These are phyloP conservation scores for Piprites chloris DNA, from an alignment of 2,113 vertebrate genomes.

Conservation along the genomic window DNA sequence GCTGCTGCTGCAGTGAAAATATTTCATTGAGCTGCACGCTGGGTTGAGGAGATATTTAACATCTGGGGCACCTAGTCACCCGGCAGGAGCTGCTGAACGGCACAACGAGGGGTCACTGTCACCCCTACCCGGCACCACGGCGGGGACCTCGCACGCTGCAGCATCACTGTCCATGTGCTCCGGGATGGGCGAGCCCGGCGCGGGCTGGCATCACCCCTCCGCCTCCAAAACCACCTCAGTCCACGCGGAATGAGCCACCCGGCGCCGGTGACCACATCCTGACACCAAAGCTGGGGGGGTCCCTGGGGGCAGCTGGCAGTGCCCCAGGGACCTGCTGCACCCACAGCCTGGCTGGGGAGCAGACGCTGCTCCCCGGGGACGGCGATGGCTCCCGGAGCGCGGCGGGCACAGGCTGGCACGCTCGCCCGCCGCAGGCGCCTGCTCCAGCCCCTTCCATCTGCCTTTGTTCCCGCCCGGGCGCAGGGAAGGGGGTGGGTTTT, in stretches of 20 bases:
- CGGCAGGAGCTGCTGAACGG: not conserved
- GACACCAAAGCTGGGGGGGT: accelerated
- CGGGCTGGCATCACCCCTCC: not conserved
- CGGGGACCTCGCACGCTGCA: not conserved
- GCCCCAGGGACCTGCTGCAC: not conserved
- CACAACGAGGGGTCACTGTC: not conserved
- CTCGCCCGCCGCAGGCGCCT: not conserved
- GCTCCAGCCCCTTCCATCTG: conserved; percentile 15
- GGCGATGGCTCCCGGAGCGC: not conserved
- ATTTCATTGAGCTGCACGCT: not conserved
- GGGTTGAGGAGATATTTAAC: not conserved
- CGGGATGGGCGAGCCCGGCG: not conserved
- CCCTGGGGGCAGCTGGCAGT: not conserved
- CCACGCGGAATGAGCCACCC: accelerated
- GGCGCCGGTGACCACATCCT: not conserved
- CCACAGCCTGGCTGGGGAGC: accelerated
- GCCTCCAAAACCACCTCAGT: accelerated
- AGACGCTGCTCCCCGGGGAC: not conserved
- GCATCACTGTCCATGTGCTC: accelerated
- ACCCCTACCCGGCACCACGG: not conserved
- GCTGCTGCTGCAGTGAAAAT: conserved; percentile 42
- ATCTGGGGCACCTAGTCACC: not conserved
- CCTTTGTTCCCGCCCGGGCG: not conserved
- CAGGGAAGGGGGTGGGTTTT: not conserved
- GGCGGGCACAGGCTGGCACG: not conserved